phyloP scores from a whole-genome alignment of 2,888 invertebrate species.

The Lepidonotus clava region DNA sequence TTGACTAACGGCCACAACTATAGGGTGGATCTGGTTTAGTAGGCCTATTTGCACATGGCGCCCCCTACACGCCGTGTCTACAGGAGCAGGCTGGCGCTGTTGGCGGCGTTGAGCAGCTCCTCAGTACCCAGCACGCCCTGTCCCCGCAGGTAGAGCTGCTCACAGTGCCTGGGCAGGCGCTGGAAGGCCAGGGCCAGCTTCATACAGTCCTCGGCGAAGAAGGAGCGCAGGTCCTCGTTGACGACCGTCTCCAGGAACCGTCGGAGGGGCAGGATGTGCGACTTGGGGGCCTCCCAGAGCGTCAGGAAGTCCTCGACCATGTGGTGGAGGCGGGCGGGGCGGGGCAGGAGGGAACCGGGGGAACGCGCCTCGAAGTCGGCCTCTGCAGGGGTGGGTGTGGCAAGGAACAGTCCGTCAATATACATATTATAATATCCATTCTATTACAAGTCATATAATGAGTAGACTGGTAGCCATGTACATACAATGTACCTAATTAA shows the following conservation, averaged over 20 bases:
- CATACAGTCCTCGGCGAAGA: conserved; percentile 77
- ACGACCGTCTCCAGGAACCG: conserved; percentile 73
- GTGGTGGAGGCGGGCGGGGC: conserved; percentile 79
- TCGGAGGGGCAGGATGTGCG: conserved; percentile 80
- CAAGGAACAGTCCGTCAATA: too few species aligned
- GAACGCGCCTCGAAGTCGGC: conserved; percentile 67
- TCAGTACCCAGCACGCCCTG: conserved; percentile 13
- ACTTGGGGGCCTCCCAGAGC: conserved; percentile 77
- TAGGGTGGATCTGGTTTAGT: too few species aligned
- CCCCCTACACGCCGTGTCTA: too few species aligned
- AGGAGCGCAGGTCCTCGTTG: conserved; percentile 74
- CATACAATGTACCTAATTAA: too few species aligned
- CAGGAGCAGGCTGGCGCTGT: conserved; percentile 2
- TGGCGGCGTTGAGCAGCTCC: neutral
- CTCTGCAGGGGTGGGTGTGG: conserved; percentile 71
- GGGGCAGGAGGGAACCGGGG: conserved; percentile 73
- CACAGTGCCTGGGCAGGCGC: conserved; percentile 70
- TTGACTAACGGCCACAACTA: too few species aligned
- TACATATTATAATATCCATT: too few species aligned
- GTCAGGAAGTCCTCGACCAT: conserved; percentile 81
- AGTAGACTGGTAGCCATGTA: too few species aligned
- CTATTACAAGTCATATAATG: too few species aligned
- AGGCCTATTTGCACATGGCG: too few species aligned
- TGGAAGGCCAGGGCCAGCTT: conserved; percentile 72
- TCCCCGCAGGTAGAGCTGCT: conserved; percentile 67